These are phyloP conservation scores for Agrochola lota DNA, from an alignment of 2,888 invertebrate genomes.

Conservation along the genomic window DNA sequence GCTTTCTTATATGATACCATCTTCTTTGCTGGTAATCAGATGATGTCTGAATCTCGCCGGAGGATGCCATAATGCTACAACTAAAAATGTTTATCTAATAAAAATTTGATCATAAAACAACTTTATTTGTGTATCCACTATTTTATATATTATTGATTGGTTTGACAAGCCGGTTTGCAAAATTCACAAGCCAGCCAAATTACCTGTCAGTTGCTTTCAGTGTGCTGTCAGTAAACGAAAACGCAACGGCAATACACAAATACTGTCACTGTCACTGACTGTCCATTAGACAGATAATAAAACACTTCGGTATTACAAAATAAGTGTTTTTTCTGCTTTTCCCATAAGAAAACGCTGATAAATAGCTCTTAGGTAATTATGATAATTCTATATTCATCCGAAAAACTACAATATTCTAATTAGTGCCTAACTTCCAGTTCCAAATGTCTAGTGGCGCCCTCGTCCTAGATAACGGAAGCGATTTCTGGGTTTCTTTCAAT, in stretches of 20 bases:
- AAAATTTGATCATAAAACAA: background rate
- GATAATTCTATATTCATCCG: background rate
- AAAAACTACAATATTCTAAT: background rate
- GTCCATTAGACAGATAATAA: constrained; percentile 33
- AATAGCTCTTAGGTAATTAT: background rate
- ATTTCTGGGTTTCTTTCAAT: constrained; percentile 29
- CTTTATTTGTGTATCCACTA: background rate
- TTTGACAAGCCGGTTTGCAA: constrained; percentile 23
- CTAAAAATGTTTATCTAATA: background rate
- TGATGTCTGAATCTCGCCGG: constrained; percentile 74
- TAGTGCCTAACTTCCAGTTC: background rate
- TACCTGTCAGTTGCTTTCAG: too few species aligned
- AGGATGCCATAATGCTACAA: constrained; percentile 72
- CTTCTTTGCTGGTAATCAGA: constrained; percentile 90
- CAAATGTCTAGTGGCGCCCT: constrained; percentile 50
- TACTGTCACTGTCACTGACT: background rate
- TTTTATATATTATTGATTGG: background rate
- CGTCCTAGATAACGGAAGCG: background rate
- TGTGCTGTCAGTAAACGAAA: too few species aligned
- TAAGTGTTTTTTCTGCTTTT: background rate
- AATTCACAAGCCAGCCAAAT: background rate
- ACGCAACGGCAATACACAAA: background rate
- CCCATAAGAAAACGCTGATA: background rate
- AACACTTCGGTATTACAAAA: constrained; percentile 8
- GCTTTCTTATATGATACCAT: constrained; percentile 96